Percentiles rank a stretch among this genome's conserved stretches.
These are phyloP conservation scores for Aplodontia rufa DNA, from an alignment of 2,113 vertebrate species.

Conservation along the genomic window DNA sequence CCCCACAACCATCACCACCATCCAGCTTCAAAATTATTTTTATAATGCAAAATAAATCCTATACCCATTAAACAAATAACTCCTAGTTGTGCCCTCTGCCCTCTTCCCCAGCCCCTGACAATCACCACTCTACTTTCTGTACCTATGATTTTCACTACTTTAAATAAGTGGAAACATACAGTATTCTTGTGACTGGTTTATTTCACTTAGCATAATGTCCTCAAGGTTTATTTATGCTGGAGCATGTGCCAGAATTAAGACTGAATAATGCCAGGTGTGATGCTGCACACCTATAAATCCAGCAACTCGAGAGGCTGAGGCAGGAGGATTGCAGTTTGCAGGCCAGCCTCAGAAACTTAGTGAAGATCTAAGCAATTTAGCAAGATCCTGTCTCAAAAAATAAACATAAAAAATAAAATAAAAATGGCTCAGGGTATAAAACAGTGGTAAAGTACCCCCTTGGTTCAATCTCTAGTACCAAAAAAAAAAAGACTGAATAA, in stretches of 20 bases:
- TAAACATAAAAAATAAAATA: too few relatives aligned
- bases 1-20: not conserved
- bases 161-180: not conserved
- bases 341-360: too few relatives aligned
- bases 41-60: not conserved
- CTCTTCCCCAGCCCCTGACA: not conserved
- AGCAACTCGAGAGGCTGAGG: too few relatives aligned
- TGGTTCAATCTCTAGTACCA: too few relatives aligned
- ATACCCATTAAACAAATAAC: not conserved
- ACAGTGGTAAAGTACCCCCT: too few relatives aligned
- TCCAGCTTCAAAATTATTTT: not conserved
- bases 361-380: too few relatives aligned
- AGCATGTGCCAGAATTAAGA: not conserved
- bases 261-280: not conserved
- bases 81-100: not conserved
- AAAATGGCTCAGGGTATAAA: too few relatives aligned
- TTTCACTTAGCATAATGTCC: not conserved
- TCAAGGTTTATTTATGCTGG: not conserved
- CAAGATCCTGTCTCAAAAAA: too few relatives aligned
- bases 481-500: not conserved
- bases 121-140: not conserved
- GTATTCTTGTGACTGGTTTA: not conserved
- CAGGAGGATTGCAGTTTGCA: too few relatives aligned
- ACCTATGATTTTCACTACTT: not conserved
- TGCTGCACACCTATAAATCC: too few relatives aligned